A percentile compares a stretch with the other conserved stretches of the same genome.
Evolutionary conservation across 2,888 invertebrate genomes (phyloP).

Genomic region (Gonocerus acuteangulatus): DNA sequence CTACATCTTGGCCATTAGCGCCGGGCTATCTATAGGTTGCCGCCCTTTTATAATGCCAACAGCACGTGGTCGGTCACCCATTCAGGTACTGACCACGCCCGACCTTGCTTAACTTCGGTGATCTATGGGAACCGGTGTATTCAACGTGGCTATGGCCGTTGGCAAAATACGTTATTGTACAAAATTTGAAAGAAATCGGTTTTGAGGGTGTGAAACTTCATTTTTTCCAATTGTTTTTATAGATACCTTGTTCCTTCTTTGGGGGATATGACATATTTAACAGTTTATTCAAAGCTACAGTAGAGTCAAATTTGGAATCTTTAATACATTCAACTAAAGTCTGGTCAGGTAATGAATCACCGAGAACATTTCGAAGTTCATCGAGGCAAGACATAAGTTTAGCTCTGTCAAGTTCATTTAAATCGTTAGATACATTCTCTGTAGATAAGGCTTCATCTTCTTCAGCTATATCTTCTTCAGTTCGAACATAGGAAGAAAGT

Average conservation of each 20-base stretch:
- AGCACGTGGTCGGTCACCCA: no score
- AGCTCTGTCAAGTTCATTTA: slow-evolving; percentile 62
- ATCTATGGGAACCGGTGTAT: no score
- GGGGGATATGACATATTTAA: slow-evolving; percentile 8
- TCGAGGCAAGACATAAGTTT: slow-evolving; percentile 77
- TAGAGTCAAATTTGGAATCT: slow-evolving; percentile 24
- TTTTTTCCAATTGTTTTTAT: no score
- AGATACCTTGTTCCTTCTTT: slow-evolving; percentile 8
- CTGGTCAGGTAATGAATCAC: slow-evolving; percentile 65
- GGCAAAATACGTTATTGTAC: no score
- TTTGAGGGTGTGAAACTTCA: no score
- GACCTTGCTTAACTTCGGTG: no score
- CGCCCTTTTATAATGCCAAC: no score
- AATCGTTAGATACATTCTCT: slow-evolving; percentile 45
- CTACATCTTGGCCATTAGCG: no score
- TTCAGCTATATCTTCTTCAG: slow-evolving; percentile 58
- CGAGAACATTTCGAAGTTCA: slow-evolving; percentile 69
- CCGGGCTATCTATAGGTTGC: no score
- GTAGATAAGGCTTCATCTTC: slow-evolving; percentile 57
- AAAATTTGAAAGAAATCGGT: no score
- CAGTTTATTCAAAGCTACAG: slow-evolving; percentile 19
- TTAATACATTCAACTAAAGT: slow-evolving; percentile 50
- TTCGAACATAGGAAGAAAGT: slow-evolving; percentile 62
- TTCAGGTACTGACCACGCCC: no score
- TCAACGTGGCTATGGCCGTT: no score